Evolutionary conservation across 2,888 invertebrate genomes (phyloP).

Genomic region (Drosophila vallismaia): DNA sequence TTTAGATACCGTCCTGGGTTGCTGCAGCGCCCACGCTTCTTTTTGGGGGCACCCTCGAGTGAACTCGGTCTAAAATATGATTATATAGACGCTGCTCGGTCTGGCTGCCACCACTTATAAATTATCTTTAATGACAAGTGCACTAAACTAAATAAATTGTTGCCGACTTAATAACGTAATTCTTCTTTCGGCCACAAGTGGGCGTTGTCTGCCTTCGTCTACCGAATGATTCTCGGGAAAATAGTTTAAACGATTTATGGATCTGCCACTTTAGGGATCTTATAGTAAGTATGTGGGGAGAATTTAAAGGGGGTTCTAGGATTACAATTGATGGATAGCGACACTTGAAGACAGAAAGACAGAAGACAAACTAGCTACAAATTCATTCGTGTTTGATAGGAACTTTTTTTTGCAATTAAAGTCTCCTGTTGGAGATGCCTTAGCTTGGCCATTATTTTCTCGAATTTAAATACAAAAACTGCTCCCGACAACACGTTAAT

Average conservation of each 20-base stretch:
- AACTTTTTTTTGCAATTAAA: background rate
- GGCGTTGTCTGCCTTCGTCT: slow-evolving; percentile 48
- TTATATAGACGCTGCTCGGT: slow-evolving; percentile 44
- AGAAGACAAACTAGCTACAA: slow-evolving; percentile 20
- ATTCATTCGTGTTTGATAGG: slow-evolving; percentile 7
- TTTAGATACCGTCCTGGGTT: slow-evolving; percentile 34
- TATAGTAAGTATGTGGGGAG: too few relatives aligned
- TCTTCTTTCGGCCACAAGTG: slow-evolving; percentile 63
- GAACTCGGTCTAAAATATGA: slow-evolving; percentile 35
- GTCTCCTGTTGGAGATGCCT: background rate
- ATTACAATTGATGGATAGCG: slow-evolving; percentile 32
- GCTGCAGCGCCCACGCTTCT: slow-evolving; percentile 44
- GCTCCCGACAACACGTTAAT: slow-evolving; percentile 36
- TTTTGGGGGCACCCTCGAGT: slow-evolving; percentile 17
- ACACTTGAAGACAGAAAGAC: slow-evolving; percentile 33
- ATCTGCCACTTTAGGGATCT: slow-evolving; percentile 16
- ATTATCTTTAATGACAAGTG: slow-evolving; percentile 79
- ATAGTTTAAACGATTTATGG: slow-evolving; percentile 43
- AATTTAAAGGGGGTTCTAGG: background rate
- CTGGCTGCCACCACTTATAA: slow-evolving; percentile 56
- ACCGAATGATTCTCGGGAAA: slow-evolving; percentile 18
- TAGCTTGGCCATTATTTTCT: slow-evolving; percentile 35
- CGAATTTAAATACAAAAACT: slow-evolving; percentile 13
- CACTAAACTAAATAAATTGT: slow-evolving; percentile 77
- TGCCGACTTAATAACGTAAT: slow-evolving; percentile 68